Base-by-base conservation (phyloP, 2,888 invertebrate genomes). In the Mimas tiliae region DNA sequence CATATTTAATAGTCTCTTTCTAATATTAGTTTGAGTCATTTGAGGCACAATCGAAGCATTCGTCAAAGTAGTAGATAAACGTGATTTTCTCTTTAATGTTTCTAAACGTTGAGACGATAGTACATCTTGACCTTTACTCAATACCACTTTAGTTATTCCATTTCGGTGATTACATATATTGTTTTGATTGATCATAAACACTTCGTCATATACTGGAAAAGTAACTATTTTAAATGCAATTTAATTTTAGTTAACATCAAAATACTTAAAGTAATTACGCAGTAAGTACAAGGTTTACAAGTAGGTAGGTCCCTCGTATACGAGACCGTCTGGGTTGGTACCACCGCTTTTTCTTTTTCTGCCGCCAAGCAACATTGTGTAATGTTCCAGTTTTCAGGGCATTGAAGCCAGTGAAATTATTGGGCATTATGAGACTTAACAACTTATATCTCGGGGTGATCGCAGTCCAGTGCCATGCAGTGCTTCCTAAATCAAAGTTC, bases 11-110 rank as follows among this genome's bases (percentile, higher is more conserved):
- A 91, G 68, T 66, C 79, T 82, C 67, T 83, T 83, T 74, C 81
- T 89, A 62, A 89, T 86, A 66, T 90, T 90, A 48, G 81, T 71
- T 74, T 76, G 76, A 4, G 86, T 87, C 50, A 86, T 70, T 76
- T 87, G 55, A 48, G 74, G 77, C 68, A 75, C 69, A 53, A 70
- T 65, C 16, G 68, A 67, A 21, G 70, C 68, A 69, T 74, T 79
- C 1, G 81, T 80, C 70, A 81, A 77, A 16, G 80, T 81, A 0
- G 80, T 76, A 14, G 78, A 74, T 68, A 81, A 68, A 16, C 75
- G 76, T 47, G 77, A 69, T 71, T 80, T 84, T 68, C 72, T 77
- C 65, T 74, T 78, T n/a, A 67, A 67, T 55, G 63, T 34, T 65
- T 76, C 70, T 53, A 67, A 62, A 51, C 27, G 67, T 67, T 73